Evolutionary conservation across 1,140 invertebrate species (phyloP).

Genomic region (Rhagoletis pomonella): DNA sequence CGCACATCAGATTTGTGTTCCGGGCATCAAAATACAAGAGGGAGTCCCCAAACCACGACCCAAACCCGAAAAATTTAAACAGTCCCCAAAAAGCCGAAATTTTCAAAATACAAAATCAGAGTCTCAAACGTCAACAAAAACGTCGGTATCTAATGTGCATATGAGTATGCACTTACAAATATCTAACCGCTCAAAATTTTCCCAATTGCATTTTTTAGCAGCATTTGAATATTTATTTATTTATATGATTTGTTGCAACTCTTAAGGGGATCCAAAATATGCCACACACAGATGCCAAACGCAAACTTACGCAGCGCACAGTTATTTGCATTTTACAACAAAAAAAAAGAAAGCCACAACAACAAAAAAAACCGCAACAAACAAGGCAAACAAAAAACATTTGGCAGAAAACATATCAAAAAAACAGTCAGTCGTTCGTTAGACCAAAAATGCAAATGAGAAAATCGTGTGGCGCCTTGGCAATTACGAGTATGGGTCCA

Average conservation of each 20-base stretch:
- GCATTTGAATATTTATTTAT: neutral
- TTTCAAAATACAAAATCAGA: neutral
- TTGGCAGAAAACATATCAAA: conserved; percentile 37
- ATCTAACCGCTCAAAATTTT: neutral
- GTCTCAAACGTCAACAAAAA: too few relatives aligned
- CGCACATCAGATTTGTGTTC: too few relatives aligned
- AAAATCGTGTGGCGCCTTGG: conserved; percentile 49
- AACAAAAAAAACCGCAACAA: neutral
- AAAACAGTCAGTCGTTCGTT: conserved; percentile 21
- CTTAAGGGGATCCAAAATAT: neutral
- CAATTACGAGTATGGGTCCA: conserved; percentile 48
- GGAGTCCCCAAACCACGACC: too few relatives aligned
- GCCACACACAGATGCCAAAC: neutral
- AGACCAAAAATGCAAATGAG: conserved; percentile 51
- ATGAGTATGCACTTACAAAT: neutral
- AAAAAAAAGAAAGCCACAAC: neutral
- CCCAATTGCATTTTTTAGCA: neutral
- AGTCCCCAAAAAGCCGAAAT: too few relatives aligned
- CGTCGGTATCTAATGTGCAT: neutral
- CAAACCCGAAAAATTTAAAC: too few relatives aligned
- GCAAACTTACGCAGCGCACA: neutral
- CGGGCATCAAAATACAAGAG: too few relatives aligned
- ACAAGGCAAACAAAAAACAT: neutral
- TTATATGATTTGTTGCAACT: neutral
- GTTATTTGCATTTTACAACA: conserved; percentile 27